These are phyloP conservation scores for Laspeyria flexula DNA, from an alignment of 2,888 invertebrate species.

Conservation along the genomic window DNA sequence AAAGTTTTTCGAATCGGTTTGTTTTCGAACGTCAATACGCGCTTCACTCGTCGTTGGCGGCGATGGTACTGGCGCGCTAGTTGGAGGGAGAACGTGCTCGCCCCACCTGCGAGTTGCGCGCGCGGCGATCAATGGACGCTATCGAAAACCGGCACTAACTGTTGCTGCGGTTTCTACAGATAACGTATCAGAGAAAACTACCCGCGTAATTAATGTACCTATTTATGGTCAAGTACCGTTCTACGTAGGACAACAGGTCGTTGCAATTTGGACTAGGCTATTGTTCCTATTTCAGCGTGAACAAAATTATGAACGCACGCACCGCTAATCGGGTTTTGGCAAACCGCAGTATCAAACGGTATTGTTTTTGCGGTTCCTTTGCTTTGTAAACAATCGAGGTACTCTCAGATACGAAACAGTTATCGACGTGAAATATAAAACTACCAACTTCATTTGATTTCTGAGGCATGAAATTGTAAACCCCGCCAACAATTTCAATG, in stretches of 20 bases:
- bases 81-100: constrained; percentile 59
- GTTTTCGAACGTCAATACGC: constrained; percentile 56
- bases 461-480: no score
- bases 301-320: background rate
- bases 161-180: constrained; percentile 65
- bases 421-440: no score
- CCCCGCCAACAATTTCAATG: no score
- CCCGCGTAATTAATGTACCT: constrained; percentile 34
- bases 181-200: constrained; percentile 66
- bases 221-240: constrained; percentile 39
- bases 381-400: background rate
- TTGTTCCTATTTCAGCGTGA: constrained; percentile 1
- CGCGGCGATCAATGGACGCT: constrained; percentile 63
- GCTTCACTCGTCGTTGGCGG: constrained; percentile 56
- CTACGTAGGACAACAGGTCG: constrained; percentile 1
- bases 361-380: background rate
- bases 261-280: constrained; percentile 14
- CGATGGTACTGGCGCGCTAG: constrained; percentile 67
- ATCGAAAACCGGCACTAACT: constrained; percentile 51
- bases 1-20: constrained; percentile 52
- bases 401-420: background rate
- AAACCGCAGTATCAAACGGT: background rate
- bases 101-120: constrained; percentile 66
- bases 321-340: background rate
- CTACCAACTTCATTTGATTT: no score